These are phyloP conservation scores for Amblyopsis rosae DNA, from an alignment of 2,113 vertebrate species.

Conservation along the genomic window DNA sequence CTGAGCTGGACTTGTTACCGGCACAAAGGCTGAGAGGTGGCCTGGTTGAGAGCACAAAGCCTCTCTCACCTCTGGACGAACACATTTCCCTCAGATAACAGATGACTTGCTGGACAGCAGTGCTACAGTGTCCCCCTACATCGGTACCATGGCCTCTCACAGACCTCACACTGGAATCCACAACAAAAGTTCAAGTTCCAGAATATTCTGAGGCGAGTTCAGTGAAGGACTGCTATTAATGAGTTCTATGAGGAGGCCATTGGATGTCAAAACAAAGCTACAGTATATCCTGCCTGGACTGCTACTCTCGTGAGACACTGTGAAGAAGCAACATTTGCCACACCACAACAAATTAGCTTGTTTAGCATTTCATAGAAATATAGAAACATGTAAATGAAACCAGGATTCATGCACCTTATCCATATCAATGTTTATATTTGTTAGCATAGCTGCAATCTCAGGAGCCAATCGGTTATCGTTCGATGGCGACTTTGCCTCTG, in stretches of 20 bases:
- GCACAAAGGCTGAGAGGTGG: constrained; percentile 94
- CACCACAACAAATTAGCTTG: background rate
- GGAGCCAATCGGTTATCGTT: too few species aligned
- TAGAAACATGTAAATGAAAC: constrained; percentile 42
- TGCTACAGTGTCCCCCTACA: constrained; percentile 70
- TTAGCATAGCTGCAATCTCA: too few species aligned
- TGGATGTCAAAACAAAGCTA: constrained; percentile 43
- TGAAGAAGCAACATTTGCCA: constrained; percentile 8
- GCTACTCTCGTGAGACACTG: constrained; percentile 43
- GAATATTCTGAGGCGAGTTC: constrained; percentile 24
- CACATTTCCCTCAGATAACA: constrained; percentile 90
- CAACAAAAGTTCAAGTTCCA: constrained; percentile 49
- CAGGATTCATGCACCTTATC: constrained; percentile 38
- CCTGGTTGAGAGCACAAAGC: constrained; percentile 90
- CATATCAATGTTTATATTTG: constrained; percentile 25
- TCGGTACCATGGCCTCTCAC: constrained; percentile 40
- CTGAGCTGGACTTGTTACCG: constrained; percentile 96
- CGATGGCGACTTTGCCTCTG: too few species aligned
- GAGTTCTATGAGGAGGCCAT: constrained; percentile 33
- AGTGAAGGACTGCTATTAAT: constrained; percentile 38
- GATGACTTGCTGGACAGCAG: constrained; percentile 80
- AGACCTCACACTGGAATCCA: constrained; percentile 22
- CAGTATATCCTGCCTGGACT: constrained; percentile 11
- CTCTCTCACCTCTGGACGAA: constrained; percentile 90
- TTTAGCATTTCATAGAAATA: constrained; percentile 8